These are phyloP conservation scores for Oncorhynchus kisutch DNA, from an alignment of 2,113 vertebrate species.

Conservation along the genomic window DNA sequence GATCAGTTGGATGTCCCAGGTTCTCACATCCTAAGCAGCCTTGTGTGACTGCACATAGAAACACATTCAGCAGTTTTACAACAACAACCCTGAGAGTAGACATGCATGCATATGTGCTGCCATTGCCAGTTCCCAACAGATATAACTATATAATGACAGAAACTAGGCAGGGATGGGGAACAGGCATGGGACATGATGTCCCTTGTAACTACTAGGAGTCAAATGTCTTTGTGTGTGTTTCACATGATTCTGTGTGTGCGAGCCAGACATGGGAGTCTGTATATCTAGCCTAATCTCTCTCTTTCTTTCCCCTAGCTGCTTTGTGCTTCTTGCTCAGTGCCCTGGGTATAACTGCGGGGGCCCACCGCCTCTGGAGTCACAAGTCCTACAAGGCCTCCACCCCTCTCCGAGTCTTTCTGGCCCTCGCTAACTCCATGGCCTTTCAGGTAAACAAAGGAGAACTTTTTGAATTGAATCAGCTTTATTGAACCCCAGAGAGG, in stretches of 20 bases:
- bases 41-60: constrained; percentile 60
- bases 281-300: not conserved
- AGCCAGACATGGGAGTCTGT: not conserved
- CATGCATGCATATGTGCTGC: constrained; percentile 19
- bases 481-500: no score
- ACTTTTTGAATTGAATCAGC: no score
- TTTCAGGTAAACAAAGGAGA: constrained; percentile 82
- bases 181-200: not conserved
- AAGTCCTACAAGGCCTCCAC: constrained; percentile 85
- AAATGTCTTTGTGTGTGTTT: not conserved
- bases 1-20: constrained; percentile 39
- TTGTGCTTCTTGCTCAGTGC: constrained; percentile 76
- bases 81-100: constrained; percentile 46
- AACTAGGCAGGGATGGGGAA: not conserved
- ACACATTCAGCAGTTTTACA: constrained; percentile 55
- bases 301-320: constrained; percentile 57
- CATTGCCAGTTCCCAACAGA: constrained; percentile 28
- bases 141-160: constrained; percentile 24
- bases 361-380: constrained; percentile 93
- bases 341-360: constrained; percentile 86
- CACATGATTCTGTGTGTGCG: constrained; percentile 21
- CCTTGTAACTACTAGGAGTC: not conserved
- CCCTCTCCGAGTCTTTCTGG: constrained; percentile 83
- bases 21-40: constrained; percentile 52
- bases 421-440: constrained; percentile 83